Evolutionary conservation across 1,140 invertebrate genomes (phyloP), one percentile per base, ranked within the genome.

Genomic region (Harlomillsia oculata): DNA sequence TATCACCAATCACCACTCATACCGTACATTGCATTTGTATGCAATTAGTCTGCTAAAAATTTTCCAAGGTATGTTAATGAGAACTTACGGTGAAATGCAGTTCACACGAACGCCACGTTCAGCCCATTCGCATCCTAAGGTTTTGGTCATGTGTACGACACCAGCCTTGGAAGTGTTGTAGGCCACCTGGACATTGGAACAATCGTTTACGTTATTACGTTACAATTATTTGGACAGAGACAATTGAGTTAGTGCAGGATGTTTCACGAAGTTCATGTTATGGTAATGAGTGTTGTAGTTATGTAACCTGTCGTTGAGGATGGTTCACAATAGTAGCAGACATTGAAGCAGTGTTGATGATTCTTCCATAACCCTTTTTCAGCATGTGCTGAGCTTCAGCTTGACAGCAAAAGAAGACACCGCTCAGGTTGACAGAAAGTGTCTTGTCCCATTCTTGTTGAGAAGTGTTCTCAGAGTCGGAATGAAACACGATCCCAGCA

Each of bases 61-160:
- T 41, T 18, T n/a, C 20, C 20, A n/a, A 13, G 8, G 8, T 41
- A 8, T 8, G 20, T 16, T 34, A 30, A 32, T 2, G 13, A 21
- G 25, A 43, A 60, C 62, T 57, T 59, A 66, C 64, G 64, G 60
- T 30, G 64, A 66, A 52, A 66, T 63, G 37, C 44, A 53, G 41
- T 66, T 66, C 23, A 66, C 64, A 6, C 36, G 16, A 20, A 66
- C 58, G 20, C 62, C 64, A 13, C 62, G 37, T 11, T 58, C 53
- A 5, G 51, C 51, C 62, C 62, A 64, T 49, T 64, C 62, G 26
- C 45, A 48, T 34, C 45, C 45, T 23, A 48, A 21, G 21, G 45
- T 48, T 32, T 48, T 48, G 8, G 45, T 62, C 53, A 65, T 41
- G 18, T 65, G 59, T 36, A 65, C 59, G 18, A 64, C 55, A 6